phyloP scores from a whole-genome alignment of 1,140 invertebrate genomes.

The Drosophila quadrilineata region DNA sequence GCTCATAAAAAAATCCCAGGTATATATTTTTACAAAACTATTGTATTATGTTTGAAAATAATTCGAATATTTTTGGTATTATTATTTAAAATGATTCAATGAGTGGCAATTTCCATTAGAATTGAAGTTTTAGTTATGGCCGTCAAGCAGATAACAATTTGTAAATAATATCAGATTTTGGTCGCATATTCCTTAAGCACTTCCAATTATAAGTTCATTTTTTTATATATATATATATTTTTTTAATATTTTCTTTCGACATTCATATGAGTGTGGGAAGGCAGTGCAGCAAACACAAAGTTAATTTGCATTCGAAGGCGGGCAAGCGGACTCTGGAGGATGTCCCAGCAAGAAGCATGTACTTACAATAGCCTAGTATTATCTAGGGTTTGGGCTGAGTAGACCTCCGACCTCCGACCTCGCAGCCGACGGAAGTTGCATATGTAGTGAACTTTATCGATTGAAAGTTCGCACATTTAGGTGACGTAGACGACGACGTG shows the following conservation, averaged over 20 bases:
- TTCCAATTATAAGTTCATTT: constrained; percentile 50
- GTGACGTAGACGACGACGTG: neutral
- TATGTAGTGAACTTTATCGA: constrained; percentile 60
- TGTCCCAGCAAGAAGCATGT: no score
- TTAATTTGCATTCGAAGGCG: constrained; percentile 37
- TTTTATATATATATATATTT: no score
- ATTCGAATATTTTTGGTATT: constrained; percentile 30
- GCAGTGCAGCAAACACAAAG: constrained; percentile 35
- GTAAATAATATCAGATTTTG: constrained; percentile 18
- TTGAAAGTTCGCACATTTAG: constrained; percentile 52
- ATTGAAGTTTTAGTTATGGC: neutral
- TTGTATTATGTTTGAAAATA: neutral
- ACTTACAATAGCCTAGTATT: constrained; percentile 1
- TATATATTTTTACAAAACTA: no score
- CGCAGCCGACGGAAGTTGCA: constrained; percentile 41
- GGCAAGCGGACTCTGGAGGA: no score
- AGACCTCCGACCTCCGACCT: neutral
- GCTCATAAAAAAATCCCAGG: no score
- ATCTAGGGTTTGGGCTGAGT: neutral
- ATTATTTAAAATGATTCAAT: no score
- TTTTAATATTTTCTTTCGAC: no score
- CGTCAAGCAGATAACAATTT: constrained; percentile 17
- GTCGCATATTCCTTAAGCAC: constrained; percentile 6
- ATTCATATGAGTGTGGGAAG: no score
- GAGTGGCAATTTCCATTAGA: constrained; percentile 12